Base-by-base conservation (phyloP, 2,888 invertebrate genomes). In the Cerastis rubricosa region DNA sequence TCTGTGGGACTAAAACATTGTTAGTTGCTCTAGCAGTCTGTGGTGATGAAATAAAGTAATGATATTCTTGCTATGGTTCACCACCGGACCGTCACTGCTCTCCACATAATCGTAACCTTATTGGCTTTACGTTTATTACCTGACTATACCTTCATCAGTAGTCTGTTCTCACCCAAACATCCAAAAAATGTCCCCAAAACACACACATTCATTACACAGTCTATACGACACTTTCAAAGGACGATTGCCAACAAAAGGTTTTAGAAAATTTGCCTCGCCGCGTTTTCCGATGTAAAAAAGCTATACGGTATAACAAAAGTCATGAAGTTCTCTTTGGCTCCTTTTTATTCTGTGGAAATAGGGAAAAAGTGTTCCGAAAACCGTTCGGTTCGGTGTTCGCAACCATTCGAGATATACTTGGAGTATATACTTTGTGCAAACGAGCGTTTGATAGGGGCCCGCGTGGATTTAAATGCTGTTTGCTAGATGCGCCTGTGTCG, bases 291-390 rank as follows among this genome's bases (percentile, higher is more conserved):
- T 86, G 78, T 81, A 83, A 88, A 93, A 93, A 92, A 91, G 91
- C 91, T 92, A 92, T 94, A 93, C 91, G 91, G 89, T 93, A 91
- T 94, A 94, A 94, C 94, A 95, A 94, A 95, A 96, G 95, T 95
- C 96, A 95, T 95, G 94, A 93, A 95, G 94, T 93, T 87, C 94
- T 91, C 92, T 94, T 93, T 92, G 93, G 93, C 91, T 93, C 91
- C 93, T 94, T 95, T 96, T 96, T 95, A 95, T 95, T 95, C 94
- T 92, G 94, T 93, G 92, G 94, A 93, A 95, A 96, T 94, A 94
- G 94, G 94, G 94, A 94, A 94, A 94, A 94, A 95, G 94, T 94
- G 94, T 95, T 94, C 94, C 92, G 91, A 95, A 94, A 94, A 94
- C 94, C 94, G 93, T 94, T 93, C 92, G 90, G 92, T 86, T 89